A percentile compares a stretch with the other conserved stretches of the same genome.
Evolutionary conservation across 1,140 invertebrate species (phyloP).

Genomic region (Drosophila pectinifera): DNA sequence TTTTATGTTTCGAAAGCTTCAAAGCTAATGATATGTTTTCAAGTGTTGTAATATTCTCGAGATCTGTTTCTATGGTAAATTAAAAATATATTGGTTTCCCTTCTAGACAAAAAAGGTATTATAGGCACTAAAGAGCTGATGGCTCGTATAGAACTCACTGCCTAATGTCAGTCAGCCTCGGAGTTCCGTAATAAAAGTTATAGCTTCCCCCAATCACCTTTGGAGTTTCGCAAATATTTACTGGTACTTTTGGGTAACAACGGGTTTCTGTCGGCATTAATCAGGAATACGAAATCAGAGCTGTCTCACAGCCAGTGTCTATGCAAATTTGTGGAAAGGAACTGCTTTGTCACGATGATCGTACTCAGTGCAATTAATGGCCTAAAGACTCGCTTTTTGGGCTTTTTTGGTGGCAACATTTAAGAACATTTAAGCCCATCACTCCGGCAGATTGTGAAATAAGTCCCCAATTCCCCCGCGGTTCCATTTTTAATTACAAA

Average conservation of each 20-base stretch:
- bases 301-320: not conserved
- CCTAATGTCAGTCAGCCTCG: not conserved
- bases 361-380: slow-evolving; percentile 14
- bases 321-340: slow-evolving; percentile 21
- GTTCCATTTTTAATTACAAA: not conserved
- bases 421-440: slow-evolving; percentile 27
- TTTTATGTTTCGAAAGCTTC: too few species aligned
- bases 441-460: not conserved
- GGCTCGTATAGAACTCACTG: not conserved
- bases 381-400: not conserved
- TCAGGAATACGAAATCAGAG: slow-evolving; percentile 11
- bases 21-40: too few species aligned
- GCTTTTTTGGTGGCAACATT: not conserved
- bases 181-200: not conserved
- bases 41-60: too few species aligned
- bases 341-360: slow-evolving; percentile 38
- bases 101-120: too few species aligned
- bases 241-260: slow-evolving; percentile 8
- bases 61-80: too few species aligned
- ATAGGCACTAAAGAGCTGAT: not conserved
- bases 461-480: not conserved
- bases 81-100: too few species aligned
- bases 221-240: slow-evolving; percentile 5
- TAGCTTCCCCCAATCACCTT: not conserved
- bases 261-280: slow-evolving; percentile 15